Percentiles rank a stretch among this genome's conserved stretches.
These are phyloP conservation scores for Nezara viridula DNA, from an alignment of 2,888 invertebrate genomes.

Conservation along the genomic window DNA sequence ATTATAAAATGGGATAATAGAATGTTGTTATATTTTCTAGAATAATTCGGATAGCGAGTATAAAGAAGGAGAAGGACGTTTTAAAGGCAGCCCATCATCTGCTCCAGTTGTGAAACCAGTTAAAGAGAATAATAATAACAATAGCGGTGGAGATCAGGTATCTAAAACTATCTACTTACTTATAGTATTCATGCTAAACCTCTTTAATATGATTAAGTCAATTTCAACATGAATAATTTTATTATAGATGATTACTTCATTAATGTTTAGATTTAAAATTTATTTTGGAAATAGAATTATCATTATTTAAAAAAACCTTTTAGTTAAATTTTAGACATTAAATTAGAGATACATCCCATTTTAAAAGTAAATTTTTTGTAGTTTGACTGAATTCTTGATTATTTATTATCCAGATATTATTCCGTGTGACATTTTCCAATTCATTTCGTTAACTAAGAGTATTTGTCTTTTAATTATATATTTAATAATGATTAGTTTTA, in stretches of 20 bases:
- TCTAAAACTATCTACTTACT: background rate
- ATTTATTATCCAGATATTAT: no score
- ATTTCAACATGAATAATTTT: no score
- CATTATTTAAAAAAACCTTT: no score
- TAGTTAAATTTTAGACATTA: no score
- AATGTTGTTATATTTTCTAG: background rate
- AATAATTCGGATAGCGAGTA: background rate
- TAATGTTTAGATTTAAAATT: no score
- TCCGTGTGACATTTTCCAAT: no score
- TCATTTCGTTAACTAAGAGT: background rate
- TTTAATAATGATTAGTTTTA: background rate
- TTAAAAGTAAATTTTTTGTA: no score
- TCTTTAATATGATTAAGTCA: no score
- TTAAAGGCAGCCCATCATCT: background rate
- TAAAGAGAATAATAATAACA: background rate
- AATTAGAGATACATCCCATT: no score
- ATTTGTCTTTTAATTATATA: background rate
- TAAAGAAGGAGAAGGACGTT: background rate
- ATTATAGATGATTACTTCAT: no score
- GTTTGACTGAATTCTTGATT: background rate
- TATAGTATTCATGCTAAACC: no score
- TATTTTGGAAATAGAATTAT: no score
- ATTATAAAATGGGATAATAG: background rate
- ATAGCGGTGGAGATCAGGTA: background rate
- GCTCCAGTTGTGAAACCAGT: background rate